Percentiles rank a stretch among this genome's conserved stretches.
phyloP scores from a whole-genome alignment of 1,140 invertebrate species.

The Drosophila pachea region DNA sequence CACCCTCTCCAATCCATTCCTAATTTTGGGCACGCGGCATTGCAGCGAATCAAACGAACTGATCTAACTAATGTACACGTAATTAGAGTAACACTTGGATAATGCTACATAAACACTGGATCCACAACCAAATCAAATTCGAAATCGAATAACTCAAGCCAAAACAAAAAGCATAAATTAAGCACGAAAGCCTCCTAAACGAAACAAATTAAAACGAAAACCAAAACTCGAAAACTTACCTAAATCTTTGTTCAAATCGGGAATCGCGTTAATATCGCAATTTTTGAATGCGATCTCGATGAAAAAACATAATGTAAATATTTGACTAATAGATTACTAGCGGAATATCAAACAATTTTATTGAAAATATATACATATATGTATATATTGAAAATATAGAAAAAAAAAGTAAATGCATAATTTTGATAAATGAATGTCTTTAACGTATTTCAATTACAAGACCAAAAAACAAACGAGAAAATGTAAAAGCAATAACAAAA shows the following conservation, averaged over 20 bases:
- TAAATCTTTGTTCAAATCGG: background rate
- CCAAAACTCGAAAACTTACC: background rate
- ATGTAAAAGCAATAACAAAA: constrained; percentile 13
- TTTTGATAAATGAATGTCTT: constrained; percentile 2
- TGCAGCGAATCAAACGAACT: constrained; percentile 55
- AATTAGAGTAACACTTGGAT: constrained; percentile 42
- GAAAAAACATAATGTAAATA: constrained; percentile 12
- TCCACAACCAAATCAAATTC: constrained; percentile 12
- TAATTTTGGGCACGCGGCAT: constrained; percentile 54
- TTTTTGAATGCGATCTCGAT: background rate
- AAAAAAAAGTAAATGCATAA: background rate
- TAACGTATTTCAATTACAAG: constrained; percentile 10
- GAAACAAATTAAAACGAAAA: background rate
- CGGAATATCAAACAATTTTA: constrained; percentile 15
- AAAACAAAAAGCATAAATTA: constrained; percentile 8
- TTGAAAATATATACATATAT: background rate
- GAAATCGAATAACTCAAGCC: background rate
- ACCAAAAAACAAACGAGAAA: constrained; percentile 2
- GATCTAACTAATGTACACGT: constrained; percentile 45
- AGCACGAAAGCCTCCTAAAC: background rate
- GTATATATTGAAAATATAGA: background rate
- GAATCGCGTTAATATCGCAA: background rate
- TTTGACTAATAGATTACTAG: constrained; percentile 3
- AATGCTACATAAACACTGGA: constrained; percentile 25
- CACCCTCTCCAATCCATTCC: constrained; percentile 18